Base-by-base conservation (phyloP, 2,113 vertebrate genomes). In the Petromus typicus region DNA sequence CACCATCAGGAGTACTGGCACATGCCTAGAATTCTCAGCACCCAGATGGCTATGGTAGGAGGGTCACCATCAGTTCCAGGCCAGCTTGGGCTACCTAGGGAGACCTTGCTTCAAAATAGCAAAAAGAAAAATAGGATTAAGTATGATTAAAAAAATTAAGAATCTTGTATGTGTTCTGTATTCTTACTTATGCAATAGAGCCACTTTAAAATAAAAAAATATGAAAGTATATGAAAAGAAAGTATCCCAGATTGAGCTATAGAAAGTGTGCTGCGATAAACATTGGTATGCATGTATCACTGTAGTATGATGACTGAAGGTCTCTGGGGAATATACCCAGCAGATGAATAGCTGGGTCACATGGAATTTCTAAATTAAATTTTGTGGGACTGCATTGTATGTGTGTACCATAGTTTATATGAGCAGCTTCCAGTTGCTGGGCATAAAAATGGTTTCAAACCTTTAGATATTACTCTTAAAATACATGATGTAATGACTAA, bases 121-220 rank as follows among this genome's bases (percentile, higher is more conserved):
- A 27, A 14, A 78, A 51, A 51, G 9, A 76, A 78, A 51, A 32
- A 32, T 11, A 79, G 27, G 82, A 84, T 75, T 87, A 11, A 61
- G 13, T 78, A 79, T 51, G 25, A n/a, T 61, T 48, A 56, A 20
- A 56, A 30, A 67, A 22, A 59, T 32, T 14, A 85, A 79, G 51
- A 84, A n/a, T 8, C 79, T 94, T 57, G n/a, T 63, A n/a, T 63
- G 59, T 76, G 37, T 82, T 86, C 73, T 95, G 25, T 86, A 79
- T 56, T 80, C 86, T 95, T 86, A 75, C n/a, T 86, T 90, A 27
- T 23, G 43, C 34, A 69, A 20, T 90, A 78, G 89, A 59, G 78
- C 61, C 2, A 86, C 32, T 23, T 76, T 51, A 67, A 96, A 86
- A 73, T 95, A 5, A 59, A 75, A 96, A 89, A 80, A 2, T 64